These are phyloP conservation scores for Pangasius krempfi DNA, from an alignment of 2,797 vertebrate genomes.

Conservation along the genomic window DNA sequence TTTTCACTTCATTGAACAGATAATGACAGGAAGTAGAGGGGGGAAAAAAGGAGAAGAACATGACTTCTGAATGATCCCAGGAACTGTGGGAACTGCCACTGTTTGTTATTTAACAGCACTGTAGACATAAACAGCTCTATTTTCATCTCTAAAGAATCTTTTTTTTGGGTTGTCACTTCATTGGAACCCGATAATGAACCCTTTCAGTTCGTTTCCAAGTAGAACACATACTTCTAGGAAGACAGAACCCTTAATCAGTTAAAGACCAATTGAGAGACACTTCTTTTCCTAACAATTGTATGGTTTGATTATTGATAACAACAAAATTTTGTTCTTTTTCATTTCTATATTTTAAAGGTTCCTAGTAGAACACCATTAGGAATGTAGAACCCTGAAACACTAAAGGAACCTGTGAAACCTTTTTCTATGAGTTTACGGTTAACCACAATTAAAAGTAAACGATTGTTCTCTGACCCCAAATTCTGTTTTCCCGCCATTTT, in stretches of 20 bases:
- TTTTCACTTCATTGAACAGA: not conserved
- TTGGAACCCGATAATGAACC: not conserved
- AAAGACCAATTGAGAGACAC: not conserved
- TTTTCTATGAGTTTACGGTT: no score
- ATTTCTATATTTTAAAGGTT: not conserved
- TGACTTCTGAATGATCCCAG: conserved; percentile 2
- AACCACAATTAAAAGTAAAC: no score
- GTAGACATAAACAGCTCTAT: not conserved
- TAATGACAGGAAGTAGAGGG: conserved; percentile 7
- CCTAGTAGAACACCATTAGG: not conserved
- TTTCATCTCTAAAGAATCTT: not conserved
- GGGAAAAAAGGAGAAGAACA: not conserved
- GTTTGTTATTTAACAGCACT: not conserved
- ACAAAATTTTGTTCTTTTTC: no score
- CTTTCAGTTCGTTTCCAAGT: not conserved
- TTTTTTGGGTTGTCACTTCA: no score
- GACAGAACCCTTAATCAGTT: not conserved
- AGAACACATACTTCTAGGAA: not conserved
- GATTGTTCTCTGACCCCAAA: no score
- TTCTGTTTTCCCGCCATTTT: no score
- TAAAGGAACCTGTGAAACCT: not conserved
- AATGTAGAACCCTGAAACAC: not conserved
- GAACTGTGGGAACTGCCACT: not conserved
- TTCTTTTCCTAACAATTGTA: not conserved
- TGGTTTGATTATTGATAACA: not conserved